Evolutionary conservation across 2,888 invertebrate genomes (phyloP).

Genomic region (Thymelicus lineola): DNA sequence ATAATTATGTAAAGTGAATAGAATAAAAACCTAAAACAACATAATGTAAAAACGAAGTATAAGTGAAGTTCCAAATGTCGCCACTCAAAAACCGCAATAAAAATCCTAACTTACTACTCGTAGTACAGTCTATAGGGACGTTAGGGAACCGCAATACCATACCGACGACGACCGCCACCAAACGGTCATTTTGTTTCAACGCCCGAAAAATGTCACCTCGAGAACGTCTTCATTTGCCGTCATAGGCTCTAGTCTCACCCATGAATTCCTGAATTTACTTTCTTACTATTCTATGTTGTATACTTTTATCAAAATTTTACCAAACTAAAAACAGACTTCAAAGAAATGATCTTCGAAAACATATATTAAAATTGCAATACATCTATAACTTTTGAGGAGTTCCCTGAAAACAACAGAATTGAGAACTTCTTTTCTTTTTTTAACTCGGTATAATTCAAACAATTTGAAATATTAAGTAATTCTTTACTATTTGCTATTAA

Average conservation of each 20-base stretch:
- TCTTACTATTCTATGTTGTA: constrained; percentile 66
- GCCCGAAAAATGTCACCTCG: constrained; percentile 81
- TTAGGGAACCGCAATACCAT: constrained; percentile 56
- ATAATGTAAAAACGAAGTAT: neutral
- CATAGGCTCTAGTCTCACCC: constrained; percentile 71
- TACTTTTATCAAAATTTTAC: no score
- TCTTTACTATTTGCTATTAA: no score
- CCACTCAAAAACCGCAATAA: constrained; percentile 16
- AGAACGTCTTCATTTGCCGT: constrained; percentile 81
- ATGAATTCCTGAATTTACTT: constrained; percentile 81
- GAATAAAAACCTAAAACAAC: no score
- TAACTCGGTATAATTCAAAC: constrained; percentile 52
- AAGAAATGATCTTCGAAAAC: no score
- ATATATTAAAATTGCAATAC: no score
- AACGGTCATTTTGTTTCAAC: constrained; percentile 71
- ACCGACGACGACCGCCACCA: constrained; percentile 57
- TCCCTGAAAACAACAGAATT: no score
- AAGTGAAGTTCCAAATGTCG: constrained; percentile 8
- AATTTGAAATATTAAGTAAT: no score
- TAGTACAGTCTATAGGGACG: constrained; percentile 60
- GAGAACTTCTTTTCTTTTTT: no score
- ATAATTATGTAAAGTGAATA: no score
- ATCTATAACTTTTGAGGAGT: no score
- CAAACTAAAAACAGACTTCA: no score
- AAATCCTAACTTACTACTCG: constrained; percentile 48